phyloP scores from a whole-genome alignment of 2,888 invertebrate genomes.

The Unio pictorum region DNA sequence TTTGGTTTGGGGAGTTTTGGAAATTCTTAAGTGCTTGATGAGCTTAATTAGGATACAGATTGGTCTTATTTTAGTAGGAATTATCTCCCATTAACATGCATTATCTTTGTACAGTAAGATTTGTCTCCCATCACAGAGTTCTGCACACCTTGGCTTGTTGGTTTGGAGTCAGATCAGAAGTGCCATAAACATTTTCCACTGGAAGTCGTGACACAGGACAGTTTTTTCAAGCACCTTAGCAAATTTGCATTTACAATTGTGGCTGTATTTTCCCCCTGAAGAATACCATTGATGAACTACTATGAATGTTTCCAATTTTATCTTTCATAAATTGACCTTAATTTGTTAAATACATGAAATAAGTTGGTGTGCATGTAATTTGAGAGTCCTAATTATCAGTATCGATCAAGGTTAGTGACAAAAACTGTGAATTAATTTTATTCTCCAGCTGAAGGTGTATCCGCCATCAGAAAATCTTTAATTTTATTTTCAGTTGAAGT shows the following conservation, averaged over 20 bases:
- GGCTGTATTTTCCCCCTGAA: too few species aligned
- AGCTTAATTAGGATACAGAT: neutral
- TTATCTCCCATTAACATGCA: neutral
- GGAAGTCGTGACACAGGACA: constrained; percentile 83
- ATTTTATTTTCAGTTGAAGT: constrained; percentile 75
- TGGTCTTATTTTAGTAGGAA: neutral
- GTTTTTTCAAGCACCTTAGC: too few species aligned
- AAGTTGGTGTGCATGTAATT: too few species aligned
- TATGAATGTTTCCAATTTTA: too few species aligned
- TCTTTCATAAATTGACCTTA: too few species aligned
- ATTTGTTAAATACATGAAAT: too few species aligned
- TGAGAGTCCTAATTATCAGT: too few species aligned
- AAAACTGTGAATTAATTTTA: neutral
- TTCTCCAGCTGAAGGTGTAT: neutral
- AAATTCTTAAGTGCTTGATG: neutral
- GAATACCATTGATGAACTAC: too few species aligned
- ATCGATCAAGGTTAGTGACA: too few species aligned
- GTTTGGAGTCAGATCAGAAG: constrained; percentile 82
- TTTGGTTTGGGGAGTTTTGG: too few species aligned
- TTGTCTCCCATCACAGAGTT: constrained; percentile 76
- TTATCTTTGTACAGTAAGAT: neutral
- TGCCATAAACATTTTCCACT: constrained; percentile 88
- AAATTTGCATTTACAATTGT: too few species aligned
- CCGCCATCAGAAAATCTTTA: neutral
- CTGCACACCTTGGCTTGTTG: constrained; percentile 93